Evolutionary conservation across 1,140 invertebrate genomes (phyloP), one percentile per base, ranked within the genome.

Genomic region (Apocrypta bakeri): DNA sequence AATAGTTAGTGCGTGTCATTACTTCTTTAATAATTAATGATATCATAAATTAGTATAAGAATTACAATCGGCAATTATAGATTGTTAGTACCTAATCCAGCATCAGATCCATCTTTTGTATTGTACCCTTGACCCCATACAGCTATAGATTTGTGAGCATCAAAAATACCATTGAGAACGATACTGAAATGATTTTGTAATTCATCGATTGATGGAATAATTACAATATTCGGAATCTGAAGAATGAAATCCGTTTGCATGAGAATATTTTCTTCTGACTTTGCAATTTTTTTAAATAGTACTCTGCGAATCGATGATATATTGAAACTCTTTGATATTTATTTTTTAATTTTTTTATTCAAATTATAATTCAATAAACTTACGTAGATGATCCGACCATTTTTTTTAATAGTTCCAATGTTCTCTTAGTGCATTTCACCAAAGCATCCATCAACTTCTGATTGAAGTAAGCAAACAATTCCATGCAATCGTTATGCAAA

Each of bases 391-490:
- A 90, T 84, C 93, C 93, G 84, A 94, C 94, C 84, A 94, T 91
- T 85, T 93, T 93, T 71, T 94, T 94, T 14, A 96, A 88, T 83
- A 93, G 87, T 84, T 96, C 95, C 64, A 96, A 89, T n/a, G 95
- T 95, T 31, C 92, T 90, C 87, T 94, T 94, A 0, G 95, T 95
- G 79, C 94, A 93, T 86, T 94, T 95, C 6, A 95, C 94, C 25
- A 97, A 90, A 21, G 95, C 90, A 82, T 95, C 94, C 63, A 95
- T 91, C 27, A 95, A 93, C 90, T 95, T 96, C 40, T 93, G 93
- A 87, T 95, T 95, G 86, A 96, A 96, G 88, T 94, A 95, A 12
- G 93, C 93, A 88, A 96, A 96, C 25, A 96, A 87, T 87, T 96
- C 95, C 88, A 96, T 94, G 84, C 95, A 96, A 88, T 96, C 95